Percentiles rank a stretch among this genome's conserved stretches.
phyloP scores from a whole-genome alignment of 2,113 vertebrate species.

The Pandion haliaetus region DNA sequence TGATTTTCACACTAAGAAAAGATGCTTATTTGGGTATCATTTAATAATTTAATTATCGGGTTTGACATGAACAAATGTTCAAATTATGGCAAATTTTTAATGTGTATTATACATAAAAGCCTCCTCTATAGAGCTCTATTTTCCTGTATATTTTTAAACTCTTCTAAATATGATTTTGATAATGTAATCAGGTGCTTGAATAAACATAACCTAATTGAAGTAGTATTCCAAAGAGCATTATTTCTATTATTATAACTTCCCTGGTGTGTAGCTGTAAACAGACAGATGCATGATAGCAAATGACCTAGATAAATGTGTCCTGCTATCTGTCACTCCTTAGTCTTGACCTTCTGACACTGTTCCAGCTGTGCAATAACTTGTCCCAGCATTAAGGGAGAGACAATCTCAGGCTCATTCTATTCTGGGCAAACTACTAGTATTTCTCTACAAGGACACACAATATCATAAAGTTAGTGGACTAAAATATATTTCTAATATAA shows the following conservation, averaged over 20 bases:
- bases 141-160: background rate
- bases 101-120: background rate
- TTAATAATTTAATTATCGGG: background rate
- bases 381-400: background rate
- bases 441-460: background rate
- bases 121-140: background rate
- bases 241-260: background rate
- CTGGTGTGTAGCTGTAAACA: background rate
- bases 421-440: background rate
- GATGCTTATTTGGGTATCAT: background rate
- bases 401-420: background rate
- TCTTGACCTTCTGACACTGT: constrained; percentile 24
- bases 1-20: background rate
- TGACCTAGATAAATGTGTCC: constrained; percentile 13
- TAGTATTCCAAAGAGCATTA: background rate
- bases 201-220: constrained; percentile 15
- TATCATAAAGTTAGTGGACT: background rate
- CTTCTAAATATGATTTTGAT: constrained; percentile 3
- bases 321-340: background rate
- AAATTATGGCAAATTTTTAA: background rate
- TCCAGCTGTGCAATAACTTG: constrained; percentile 38
- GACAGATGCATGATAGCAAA: background rate
- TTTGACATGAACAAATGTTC: background rate
- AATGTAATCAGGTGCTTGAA: background rate
- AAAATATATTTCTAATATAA: background rate